phyloP scores from a whole-genome alignment of 2,797 vertebrate species.

The Enteromius viviparus region DNA sequence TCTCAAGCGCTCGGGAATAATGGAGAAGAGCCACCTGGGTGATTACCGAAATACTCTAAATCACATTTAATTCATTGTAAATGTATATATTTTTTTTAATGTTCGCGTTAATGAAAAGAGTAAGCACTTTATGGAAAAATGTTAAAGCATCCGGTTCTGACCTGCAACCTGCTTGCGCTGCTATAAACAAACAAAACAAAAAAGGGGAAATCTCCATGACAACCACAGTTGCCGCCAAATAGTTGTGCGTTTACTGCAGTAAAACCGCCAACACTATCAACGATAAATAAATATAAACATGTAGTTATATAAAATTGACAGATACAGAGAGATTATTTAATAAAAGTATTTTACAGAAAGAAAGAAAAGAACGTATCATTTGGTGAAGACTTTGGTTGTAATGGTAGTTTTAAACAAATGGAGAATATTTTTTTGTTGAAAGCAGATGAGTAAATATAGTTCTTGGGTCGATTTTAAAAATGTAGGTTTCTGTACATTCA shows the following conservation, averaged over 20 bases:
- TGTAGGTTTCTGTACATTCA: background rate
- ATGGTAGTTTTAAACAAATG: background rate
- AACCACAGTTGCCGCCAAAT: background rate
- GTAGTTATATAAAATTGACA: background rate
- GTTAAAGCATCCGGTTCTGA: background rate
- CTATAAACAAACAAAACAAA: background rate
- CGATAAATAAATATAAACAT: background rate
- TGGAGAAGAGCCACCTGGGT: background rate
- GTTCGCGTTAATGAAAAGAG: background rate
- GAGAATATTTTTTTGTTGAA: background rate
- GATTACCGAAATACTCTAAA: constrained; percentile 1
- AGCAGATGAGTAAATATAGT: background rate
- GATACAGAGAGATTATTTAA: background rate
- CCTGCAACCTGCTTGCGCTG: background rate
- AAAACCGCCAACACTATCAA: background rate
- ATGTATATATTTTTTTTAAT: background rate
- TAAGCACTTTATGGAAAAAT: constrained; percentile 21
- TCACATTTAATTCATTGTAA: background rate
- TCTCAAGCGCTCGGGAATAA: background rate
- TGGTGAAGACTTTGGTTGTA: background rate
- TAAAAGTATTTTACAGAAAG: background rate
- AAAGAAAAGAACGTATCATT: background rate
- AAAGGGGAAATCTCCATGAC: background rate
- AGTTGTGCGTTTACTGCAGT: background rate
- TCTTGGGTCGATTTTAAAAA: background rate